Base-by-base conservation (phyloP, 2,888 invertebrate species). In the Apamea sordens region DNA sequence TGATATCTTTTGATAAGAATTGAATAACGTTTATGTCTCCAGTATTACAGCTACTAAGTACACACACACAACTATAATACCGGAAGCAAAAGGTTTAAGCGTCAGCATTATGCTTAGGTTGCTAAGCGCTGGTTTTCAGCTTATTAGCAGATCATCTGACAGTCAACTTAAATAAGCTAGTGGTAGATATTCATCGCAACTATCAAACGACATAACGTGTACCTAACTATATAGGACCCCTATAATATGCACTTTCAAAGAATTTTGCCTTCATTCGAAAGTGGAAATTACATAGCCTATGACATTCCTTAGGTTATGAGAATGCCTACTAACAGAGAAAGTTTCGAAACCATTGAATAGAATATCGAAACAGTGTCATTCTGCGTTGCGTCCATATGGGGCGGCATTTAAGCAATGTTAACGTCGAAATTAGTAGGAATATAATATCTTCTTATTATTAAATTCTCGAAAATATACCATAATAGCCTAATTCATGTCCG, bases 291-390 rank as follows among this genome's bases (percentile, higher is more conserved):
- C 65, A 63, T 50, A 75, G 83, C 70, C 71, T 86, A 79, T 81
- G 82, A 82, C 83, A 84, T 87, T 83, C 80, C 82, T 77, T 74
- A 71, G 68, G 77, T 84, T 82, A 87, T 87, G 77, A 81, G 80
- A 88, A 87, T 89, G 84, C 32, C n/a, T 82, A 76, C 68, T 68
- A 82, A 84, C 80, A 82, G 87, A 80, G 88, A 90, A 90, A 88
- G 88, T 88, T 85, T 83, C 71, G 82, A 80, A 77, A 83, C 76
- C 64, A 80, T 73, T 76, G 80, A 79, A 81, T 80, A 76, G 56
- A 85, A 72, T 77, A 77, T 77, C 74, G 77, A 82, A 80, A 81
- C 74, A 76, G 53, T 70, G 41, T 53, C 64, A 73, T 74, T 83
- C 59, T 72, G 53, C 32, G 10, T 71, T 53, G 61, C 63, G 15